Percentiles rank a stretch among this genome's conserved stretches.
phyloP scores from a whole-genome alignment of 2,797 vertebrate genomes.

The Scarus forsteni region DNA sequence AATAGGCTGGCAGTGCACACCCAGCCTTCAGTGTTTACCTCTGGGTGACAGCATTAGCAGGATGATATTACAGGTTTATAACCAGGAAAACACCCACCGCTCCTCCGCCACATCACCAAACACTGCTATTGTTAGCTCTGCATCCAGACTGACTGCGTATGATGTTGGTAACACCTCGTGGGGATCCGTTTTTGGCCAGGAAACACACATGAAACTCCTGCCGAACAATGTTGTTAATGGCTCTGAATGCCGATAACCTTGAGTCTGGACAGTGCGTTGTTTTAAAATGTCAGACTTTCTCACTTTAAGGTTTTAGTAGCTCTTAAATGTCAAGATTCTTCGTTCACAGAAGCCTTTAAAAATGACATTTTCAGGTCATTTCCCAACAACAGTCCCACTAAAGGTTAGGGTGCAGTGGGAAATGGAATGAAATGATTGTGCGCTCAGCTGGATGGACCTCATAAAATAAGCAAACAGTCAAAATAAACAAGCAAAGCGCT shows the following conservation, averaged over 20 bases:
- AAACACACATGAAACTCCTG: not conserved
- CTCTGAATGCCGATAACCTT: not conserved
- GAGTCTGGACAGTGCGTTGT: not conserved
- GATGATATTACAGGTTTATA: not conserved
- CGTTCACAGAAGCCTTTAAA: slow-evolving; percentile 3
- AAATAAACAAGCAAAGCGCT: not conserved
- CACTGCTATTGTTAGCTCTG: not conserved
- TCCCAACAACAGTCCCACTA: not conserved
- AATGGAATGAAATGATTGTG: not conserved
- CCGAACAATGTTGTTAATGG: not conserved
- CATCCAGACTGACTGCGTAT: not conserved
- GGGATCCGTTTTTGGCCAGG: not conserved
- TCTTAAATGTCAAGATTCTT: slow-evolving; percentile 5
- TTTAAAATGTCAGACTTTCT: not conserved
- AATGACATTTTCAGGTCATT: not conserved
- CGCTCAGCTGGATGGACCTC: not conserved
- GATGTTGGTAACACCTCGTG: not conserved
- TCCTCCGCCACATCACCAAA: not conserved
- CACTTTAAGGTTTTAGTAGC: not conserved
- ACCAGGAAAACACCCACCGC: not conserved
- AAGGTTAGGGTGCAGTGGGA: not conserved
- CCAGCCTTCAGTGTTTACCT: too few species aligned
- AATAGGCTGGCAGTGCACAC: too few species aligned
- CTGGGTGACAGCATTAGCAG: not conserved
- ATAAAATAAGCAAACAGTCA: not conserved